A percentile compares a stretch with the other conserved stretches of the same genome.
phyloP scores from a whole-genome alignment of 92 coral and sea anemone species.

The Umimayanthus kanabou region DNA sequence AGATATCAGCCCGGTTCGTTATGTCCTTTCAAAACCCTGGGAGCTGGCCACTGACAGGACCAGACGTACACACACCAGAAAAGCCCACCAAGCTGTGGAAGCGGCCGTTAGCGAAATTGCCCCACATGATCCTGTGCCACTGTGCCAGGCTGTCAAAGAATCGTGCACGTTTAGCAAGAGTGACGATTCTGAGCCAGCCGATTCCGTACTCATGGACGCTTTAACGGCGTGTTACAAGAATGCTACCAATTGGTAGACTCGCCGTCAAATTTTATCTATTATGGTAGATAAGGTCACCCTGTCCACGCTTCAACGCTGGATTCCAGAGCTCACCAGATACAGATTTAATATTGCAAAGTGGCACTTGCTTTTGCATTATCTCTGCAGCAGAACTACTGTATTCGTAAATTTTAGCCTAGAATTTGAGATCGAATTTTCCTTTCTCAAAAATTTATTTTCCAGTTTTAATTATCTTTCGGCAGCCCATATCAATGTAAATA shows the following conservation, averaged over 20 bases:
- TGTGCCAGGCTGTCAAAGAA: constrained; percentile 60
- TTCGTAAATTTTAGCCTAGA: background rate
- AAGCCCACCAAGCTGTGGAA: constrained; percentile 61
- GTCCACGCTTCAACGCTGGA: constrained; percentile 41
- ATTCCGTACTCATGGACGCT: constrained; percentile 54
- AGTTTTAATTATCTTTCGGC: too few species aligned
- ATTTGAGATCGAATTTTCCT: background rate
- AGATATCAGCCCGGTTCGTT: constrained; percentile 67
- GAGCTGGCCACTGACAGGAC: constrained; percentile 64
- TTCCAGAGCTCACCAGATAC: constrained; percentile 51
- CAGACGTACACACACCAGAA: constrained; percentile 56
- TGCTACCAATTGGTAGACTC: constrained; percentile 50
- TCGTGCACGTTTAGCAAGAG: constrained; percentile 22
- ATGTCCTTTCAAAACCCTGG: constrained; percentile 53
- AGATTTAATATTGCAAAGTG: constrained; percentile 49
- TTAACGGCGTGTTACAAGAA: constrained; percentile 57
- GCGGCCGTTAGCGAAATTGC: constrained; percentile 69
- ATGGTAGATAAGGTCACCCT: constrained; percentile 49
- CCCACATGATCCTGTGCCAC: constrained; percentile 50
- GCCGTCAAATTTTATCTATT: constrained; percentile 47
- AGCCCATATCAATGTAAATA: too few species aligned
- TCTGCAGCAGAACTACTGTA: background rate
- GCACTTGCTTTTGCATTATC: constrained; percentile 51
- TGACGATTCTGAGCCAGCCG: constrained; percentile 35
- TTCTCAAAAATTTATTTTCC: background rate